A percentile compares a stretch with the other conserved stretches of the same genome.
These are phyloP conservation scores for Scaptomyza caliginosa DNA, from an alignment of 2,888 invertebrate genomes.

Conservation along the genomic window DNA sequence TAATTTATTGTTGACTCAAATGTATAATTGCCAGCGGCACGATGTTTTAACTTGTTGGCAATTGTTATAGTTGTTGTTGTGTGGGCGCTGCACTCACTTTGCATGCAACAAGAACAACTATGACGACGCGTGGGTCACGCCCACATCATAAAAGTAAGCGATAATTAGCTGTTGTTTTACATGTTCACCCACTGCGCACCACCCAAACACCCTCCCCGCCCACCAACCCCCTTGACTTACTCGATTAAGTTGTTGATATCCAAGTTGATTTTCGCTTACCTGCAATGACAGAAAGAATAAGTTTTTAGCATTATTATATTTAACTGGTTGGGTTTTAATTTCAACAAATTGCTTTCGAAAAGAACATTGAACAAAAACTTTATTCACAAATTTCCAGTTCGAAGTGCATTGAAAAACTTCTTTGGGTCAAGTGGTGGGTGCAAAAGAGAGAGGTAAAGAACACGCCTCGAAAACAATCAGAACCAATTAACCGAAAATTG, in stretches of 20 bases:
- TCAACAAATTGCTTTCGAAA: slow-evolving; percentile 7
- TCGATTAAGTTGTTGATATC: slow-evolving; percentile 7
- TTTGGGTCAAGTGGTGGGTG: background rate
- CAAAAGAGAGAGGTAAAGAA: slow-evolving; percentile 12
- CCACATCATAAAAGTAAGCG: slow-evolving; percentile 44
- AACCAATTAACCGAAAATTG: slow-evolving; percentile 79
- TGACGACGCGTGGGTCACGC: slow-evolving; percentile 60
- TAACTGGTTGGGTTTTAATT: background rate
- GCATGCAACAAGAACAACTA: slow-evolving; percentile 29
- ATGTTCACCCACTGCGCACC: slow-evolving; percentile 9
- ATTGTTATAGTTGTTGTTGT: slow-evolving; percentile 22
- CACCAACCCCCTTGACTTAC: slow-evolving; percentile 4
- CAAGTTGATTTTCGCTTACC: slow-evolving; percentile 42
- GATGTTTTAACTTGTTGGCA: slow-evolving; percentile 60
- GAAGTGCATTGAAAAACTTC: background rate
- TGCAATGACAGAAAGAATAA: slow-evolving; percentile 37
- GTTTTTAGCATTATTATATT: slow-evolving; percentile 11
- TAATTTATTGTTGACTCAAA: slow-evolving; percentile 69
- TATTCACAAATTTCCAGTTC: too few species aligned
- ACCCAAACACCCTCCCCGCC: background rate
- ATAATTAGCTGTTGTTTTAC: slow-evolving; percentile 62
- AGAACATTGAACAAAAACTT: slow-evolving; percentile 28
- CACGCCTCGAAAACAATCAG: slow-evolving; percentile 79
- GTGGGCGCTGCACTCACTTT: slow-evolving; percentile 43
- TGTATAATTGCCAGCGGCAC: slow-evolving; percentile 71